These are phyloP conservation scores for Porites divaricata DNA, from an alignment of 92 coral and sea anemone species.

Conservation along the genomic window DNA sequence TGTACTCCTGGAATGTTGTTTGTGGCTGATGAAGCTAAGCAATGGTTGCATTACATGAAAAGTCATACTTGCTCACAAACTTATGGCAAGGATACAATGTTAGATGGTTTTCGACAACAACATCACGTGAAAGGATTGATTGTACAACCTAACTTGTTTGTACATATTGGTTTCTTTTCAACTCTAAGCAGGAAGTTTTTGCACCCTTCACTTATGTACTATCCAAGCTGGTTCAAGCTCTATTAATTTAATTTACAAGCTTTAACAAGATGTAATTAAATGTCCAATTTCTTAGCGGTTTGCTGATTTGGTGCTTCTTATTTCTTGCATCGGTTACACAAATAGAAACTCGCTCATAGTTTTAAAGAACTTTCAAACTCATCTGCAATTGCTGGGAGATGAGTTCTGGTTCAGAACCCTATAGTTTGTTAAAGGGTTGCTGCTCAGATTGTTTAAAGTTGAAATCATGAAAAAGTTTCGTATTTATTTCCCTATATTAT, in stretches of 20 bases:
- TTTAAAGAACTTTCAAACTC: too few relatives aligned
- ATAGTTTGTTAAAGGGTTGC: too few relatives aligned
- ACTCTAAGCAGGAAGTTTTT: conserved; percentile 31
- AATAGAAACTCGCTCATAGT: too few relatives aligned
- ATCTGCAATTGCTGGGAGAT: too few relatives aligned
- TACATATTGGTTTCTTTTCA: conserved; percentile 82
- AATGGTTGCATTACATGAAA: conserved; percentile 52
- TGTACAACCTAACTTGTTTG: conserved; percentile 80
- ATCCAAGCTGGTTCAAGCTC: conserved; percentile 34
- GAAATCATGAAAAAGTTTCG: too few relatives aligned
- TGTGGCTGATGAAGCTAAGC: conserved; percentile 63
- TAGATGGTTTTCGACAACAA: conserved; percentile 48
- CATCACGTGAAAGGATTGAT: conserved; percentile 44
- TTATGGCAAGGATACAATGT: conserved; percentile 75
- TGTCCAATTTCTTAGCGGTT: too few relatives aligned
- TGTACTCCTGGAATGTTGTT: conserved; percentile 87
- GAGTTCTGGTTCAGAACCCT: too few relatives aligned
- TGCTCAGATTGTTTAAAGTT: too few relatives aligned
- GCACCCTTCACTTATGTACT: conserved; percentile 33
- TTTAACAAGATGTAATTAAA: too few relatives aligned
- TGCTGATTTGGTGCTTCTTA: too few relatives aligned
- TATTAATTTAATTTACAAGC: neutral
- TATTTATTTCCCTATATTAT: too few relatives aligned
- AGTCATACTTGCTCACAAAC: conserved; percentile 27
- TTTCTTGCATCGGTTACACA: too few relatives aligned